phyloP scores from a whole-genome alignment of 2,888 invertebrate genomes.

The Unio delphinus region DNA sequence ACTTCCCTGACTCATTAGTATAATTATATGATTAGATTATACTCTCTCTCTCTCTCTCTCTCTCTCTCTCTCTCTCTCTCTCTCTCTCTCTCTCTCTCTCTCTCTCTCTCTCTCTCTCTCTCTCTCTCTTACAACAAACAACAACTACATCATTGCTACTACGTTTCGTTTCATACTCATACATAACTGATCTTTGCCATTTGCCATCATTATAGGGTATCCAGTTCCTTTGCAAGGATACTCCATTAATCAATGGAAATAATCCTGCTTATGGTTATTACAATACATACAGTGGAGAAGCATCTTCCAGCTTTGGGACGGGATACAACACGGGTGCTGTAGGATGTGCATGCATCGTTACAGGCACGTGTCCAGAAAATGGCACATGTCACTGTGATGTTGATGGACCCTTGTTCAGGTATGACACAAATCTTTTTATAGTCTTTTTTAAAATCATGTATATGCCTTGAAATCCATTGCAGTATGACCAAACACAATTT shows the following conservation, averaged over 20 bases:
- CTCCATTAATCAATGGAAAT: conserved; percentile 39
- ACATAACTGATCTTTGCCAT: not conserved
- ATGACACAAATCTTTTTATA: conserved; percentile 10
- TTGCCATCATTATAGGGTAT: conserved; percentile 35
- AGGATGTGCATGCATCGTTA: conserved; percentile 49
- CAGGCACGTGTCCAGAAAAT: conserved; percentile 44
- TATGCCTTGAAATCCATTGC: too few relatives aligned
- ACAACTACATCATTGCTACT: too few relatives aligned
- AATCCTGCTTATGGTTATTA: conserved; percentile 24
- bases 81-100: too few relatives aligned
- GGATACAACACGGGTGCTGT: conserved; percentile 18
- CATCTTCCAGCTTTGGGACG: conserved; percentile 44
- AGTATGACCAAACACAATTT: too few relatives aligned
- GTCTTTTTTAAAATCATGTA: too few relatives aligned
- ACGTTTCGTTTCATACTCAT: not conserved
- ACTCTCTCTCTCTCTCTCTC: too few relatives aligned
- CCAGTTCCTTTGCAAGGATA: conserved; percentile 42
- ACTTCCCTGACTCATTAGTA: too few relatives aligned
- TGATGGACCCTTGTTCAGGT: conserved; percentile 20
- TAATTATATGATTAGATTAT: too few relatives aligned
- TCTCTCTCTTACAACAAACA: too few relatives aligned
- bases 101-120: too few relatives aligned
- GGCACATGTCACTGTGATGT: conserved; percentile 54
- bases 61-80: too few relatives aligned
- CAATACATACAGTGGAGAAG: conserved; percentile 19